phyloP scores from a whole-genome alignment of 2,888 invertebrate species.

The Diarsia brunnea region DNA sequence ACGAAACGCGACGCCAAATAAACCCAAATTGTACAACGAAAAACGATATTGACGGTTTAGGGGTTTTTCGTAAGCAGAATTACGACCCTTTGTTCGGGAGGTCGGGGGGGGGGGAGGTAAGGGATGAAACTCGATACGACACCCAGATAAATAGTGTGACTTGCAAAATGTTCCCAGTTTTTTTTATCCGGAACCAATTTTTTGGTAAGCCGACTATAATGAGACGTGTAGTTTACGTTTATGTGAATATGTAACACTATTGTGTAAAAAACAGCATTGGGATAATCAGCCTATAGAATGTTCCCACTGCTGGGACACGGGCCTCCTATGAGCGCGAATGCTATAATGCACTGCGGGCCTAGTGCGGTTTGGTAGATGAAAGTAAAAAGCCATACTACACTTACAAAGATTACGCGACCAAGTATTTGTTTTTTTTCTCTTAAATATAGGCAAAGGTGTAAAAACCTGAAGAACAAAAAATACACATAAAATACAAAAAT shows the following conservation, averaged over 20 bases:
- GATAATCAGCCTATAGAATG: too few relatives aligned
- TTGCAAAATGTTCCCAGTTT: constrained; percentile 52
- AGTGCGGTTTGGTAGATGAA: too few relatives aligned
- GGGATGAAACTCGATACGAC: constrained; percentile 64
- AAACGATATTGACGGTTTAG: constrained; percentile 74
- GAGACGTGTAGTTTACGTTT: constrained; percentile 7
- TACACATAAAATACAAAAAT: neutral
- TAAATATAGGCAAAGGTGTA: neutral
- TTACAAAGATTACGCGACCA: neutral
- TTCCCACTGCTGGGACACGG: too few relatives aligned
- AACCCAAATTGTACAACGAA: constrained; percentile 73
- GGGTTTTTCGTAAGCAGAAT: constrained; percentile 67
- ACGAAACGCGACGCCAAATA: constrained; percentile 71
- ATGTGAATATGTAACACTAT: neutral
- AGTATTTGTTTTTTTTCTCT: neutral
- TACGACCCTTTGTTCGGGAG: constrained; percentile 65
- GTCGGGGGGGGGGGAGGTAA: constrained; percentile 18
- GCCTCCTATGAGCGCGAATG: too few relatives aligned
- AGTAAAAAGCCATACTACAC: neutral
- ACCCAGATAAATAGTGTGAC: constrained; percentile 66
- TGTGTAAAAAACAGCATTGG: neutral
- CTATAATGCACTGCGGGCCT: too few relatives aligned
- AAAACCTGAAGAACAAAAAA: constrained; percentile 6
- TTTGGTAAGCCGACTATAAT: constrained; percentile 48
- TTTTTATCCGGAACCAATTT: constrained; percentile 45